Evolutionary conservation across 2,797 vertebrate genomes (phyloP).

Genomic region (Heteromormyrus szaboi): DNA sequence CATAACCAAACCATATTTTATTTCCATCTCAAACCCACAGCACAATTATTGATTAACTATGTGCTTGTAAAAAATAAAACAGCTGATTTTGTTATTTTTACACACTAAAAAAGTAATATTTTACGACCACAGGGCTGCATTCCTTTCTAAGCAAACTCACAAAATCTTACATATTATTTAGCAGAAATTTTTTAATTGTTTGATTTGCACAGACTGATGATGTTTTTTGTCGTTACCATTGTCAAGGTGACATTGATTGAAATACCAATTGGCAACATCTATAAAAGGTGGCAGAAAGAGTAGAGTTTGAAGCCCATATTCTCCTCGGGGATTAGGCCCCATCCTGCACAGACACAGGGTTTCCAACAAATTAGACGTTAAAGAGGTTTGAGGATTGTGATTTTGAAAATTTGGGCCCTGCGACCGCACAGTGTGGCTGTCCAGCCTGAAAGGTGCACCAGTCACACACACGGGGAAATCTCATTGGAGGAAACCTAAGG

Average conservation of each 20-base stretch:
- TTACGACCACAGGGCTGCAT: neutral
- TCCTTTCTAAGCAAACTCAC: neutral
- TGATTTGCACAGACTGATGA: neutral
- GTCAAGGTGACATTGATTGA: neutral
- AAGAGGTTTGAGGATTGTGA: neutral
- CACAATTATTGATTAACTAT: neutral
- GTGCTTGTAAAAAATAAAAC: neutral
- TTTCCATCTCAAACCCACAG: neutral
- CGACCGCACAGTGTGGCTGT: neutral
- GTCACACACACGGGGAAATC: neutral
- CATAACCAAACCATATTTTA: neutral
- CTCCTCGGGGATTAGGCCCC: neutral
- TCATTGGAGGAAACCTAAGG: neutral
- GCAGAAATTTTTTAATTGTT: neutral
- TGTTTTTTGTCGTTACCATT: neutral
- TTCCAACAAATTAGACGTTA: neutral
- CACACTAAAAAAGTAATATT: neutral
- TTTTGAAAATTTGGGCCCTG: neutral
- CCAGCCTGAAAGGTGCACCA: neutral
- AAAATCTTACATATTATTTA: neutral
- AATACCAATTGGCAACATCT: neutral
- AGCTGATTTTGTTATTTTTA: neutral
- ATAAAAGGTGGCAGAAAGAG: neutral
- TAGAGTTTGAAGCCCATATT: neutral
- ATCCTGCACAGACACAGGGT: neutral